Base-by-base conservation (phyloP, 2,888 invertebrate genomes). In the Netelia fuscicornis region DNA sequence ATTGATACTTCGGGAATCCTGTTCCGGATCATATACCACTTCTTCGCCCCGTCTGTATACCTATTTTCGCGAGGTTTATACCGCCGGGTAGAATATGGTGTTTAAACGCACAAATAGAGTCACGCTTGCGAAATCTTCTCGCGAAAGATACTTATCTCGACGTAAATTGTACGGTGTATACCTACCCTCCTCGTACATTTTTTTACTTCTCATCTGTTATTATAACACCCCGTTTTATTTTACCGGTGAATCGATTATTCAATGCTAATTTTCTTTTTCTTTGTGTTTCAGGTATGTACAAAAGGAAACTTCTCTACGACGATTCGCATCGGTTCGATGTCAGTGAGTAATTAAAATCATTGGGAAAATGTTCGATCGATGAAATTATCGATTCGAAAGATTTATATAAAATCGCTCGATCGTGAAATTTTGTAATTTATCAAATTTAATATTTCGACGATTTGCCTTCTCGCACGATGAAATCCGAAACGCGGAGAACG, bases 1-100 rank as follows among this genome's bases (percentile, higher is more conserved):
- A 90, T 89, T 90, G 90, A 89, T 90, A 91, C 89, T 89, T 89
- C 67, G 84, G 81, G 72, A 87, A 85, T 85, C 80, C 81, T 82
- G 75, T 79, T 82, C 79, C 74, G 74, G 72, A 74, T 81, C 77
- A 65, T 81, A 76, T 54, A 77, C 62, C n/a, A 67, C 78, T 71
- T 60, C 52, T 70, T 72, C 54, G 70, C 11, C 20, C 48, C 54
- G 20, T 44, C 23, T 60, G 60, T 52, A 58, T 42, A 56, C 71
- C 10, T 58, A 42, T 58, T 71, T 37, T 42, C 77, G 82, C 74
- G 76, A 85, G 37, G 75, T 78, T 83, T 74, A 78, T 83, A 44
- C 54, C 10, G 25, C 67, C 60, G 17, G 37, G 68, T 68, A 13
- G 52, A 75, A 70, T 62, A 80, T 67, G 65, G 23, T 62, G 48